Base-by-base conservation (phyloP, 2,888 invertebrate species). In the Ganaspis brasiliensis region DNA sequence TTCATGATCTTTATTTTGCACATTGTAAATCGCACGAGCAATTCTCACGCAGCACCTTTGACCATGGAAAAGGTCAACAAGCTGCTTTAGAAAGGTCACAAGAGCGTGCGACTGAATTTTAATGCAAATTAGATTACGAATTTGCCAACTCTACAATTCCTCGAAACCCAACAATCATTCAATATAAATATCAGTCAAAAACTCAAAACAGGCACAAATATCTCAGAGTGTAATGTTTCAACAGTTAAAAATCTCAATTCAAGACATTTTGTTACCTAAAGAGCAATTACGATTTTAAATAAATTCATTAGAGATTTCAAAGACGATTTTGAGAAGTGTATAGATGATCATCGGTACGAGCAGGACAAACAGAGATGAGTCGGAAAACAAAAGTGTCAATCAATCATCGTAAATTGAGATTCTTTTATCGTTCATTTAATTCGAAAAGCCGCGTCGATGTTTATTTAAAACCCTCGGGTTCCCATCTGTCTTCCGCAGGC, bases 371-470 rank as follows among this genome's bases (percentile, higher is more conserved):
- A 21, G 75, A 71, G 45, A 45, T 55, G 16, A 61, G 45, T n/a
- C 59, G 24, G 45, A 76, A 24, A 70, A 61, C 10, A 79, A 59
- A 63, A 63, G 63, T 63, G 73, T 81, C 75, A 80, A 81, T 81
- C 75, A 80, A 78, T 78, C 55, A 80, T 73, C 57, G 59, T 57
- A 59, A 71, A 74, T 72, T 56, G 56, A 55, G 73, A 73, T 72
- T 77, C 74, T 49, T 56, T 56, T 79, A 72, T 73, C 31, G 40
- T 21, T 21, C 63, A 14, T 63, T 63, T 63, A 63, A 63, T 63
- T 63, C 63, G 37, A 63, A 35, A 14, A 75, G 57, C 9, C 9
- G 9, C 52, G 21, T 31, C 63, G 35, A 19, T 52, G 63, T 67
- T 56, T 63, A 52, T 74, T 74, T 35, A 16, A 56, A 55, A 67